Evolutionary conservation across 2,888 invertebrate genomes (phyloP).

Genomic region (Protonemura montana): DNA sequence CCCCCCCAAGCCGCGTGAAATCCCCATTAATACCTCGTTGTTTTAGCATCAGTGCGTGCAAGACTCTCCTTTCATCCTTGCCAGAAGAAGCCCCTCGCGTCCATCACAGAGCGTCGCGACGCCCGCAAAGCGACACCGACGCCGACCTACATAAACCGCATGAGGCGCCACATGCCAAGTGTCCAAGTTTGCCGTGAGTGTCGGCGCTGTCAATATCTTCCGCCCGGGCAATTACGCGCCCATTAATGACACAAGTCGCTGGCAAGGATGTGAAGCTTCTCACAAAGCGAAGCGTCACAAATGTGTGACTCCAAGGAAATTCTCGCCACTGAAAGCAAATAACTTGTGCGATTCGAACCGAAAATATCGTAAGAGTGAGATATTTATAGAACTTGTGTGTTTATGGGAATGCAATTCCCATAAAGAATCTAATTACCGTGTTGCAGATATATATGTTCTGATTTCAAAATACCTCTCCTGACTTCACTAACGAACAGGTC

Average conservation of each 20-base stretch:
- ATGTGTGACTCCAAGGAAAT: too few species aligned
- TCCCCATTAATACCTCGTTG: neutral
- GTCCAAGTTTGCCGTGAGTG: neutral
- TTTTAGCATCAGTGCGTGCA: neutral
- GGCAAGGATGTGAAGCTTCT: neutral
- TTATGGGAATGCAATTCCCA: too few species aligned
- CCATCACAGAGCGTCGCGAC: constrained; percentile 14
- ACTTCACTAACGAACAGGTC: too few species aligned
- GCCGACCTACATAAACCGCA: constrained; percentile 34
- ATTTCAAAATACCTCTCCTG: too few species aligned
- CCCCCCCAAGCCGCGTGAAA: neutral
- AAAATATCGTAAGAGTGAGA: too few species aligned
- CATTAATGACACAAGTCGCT: constrained; percentile 27
- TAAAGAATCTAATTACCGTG: too few species aligned
- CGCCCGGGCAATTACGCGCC: constrained; percentile 5
- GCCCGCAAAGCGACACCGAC: constrained; percentile 16
- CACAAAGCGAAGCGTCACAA: too few species aligned
- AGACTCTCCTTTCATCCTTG: neutral
- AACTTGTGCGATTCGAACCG: too few species aligned
- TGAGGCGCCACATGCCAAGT: constrained; percentile 8
- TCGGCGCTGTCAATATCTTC: neutral
- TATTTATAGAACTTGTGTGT: too few species aligned
- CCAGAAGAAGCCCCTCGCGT: neutral
- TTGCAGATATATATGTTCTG: too few species aligned
- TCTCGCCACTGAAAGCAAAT: too few species aligned